Evolutionary conservation across 1,140 invertebrate genomes (phyloP).

Genomic region (Papilio glaucus): DNA sequence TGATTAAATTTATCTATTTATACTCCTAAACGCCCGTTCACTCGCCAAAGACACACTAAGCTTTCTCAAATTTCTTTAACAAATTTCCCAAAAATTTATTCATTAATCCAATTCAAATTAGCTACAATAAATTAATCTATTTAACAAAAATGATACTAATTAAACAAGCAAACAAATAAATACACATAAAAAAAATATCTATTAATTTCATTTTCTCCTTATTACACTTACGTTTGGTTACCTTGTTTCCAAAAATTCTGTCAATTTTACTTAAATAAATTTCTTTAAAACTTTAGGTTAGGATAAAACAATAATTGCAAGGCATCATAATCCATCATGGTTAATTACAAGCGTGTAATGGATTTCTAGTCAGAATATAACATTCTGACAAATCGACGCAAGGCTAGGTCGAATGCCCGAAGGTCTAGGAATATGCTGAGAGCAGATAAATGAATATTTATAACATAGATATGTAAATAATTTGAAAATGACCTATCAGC

Average conservation of each 20-base stretch:
- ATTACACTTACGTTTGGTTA: no score
- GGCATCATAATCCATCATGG: neutral
- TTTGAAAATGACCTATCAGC: neutral
- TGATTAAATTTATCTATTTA: no score
- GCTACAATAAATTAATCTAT: no score
- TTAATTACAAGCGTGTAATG: neutral
- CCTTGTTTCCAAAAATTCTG: no score
- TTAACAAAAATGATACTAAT: no score
- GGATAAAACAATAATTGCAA: neutral
- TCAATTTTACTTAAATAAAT: neutral
- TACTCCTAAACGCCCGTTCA: no score
- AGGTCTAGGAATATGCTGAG: neutral
- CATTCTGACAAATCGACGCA: neutral
- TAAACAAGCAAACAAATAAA: no score
- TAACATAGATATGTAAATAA: neutral
- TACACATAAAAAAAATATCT: neutral
- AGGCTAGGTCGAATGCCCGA: neutral
- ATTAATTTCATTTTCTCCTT: neutral
- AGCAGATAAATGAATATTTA: neutral
- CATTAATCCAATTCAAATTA: no score
- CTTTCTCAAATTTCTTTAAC: no score
- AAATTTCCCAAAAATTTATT: no score
- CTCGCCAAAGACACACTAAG: no score
- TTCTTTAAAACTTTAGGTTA: neutral
- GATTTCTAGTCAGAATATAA: constrained; percentile 2